Base-by-base conservation (phyloP, 2,888 invertebrate species). In the Lepidocyrtoides sp. region DNA sequence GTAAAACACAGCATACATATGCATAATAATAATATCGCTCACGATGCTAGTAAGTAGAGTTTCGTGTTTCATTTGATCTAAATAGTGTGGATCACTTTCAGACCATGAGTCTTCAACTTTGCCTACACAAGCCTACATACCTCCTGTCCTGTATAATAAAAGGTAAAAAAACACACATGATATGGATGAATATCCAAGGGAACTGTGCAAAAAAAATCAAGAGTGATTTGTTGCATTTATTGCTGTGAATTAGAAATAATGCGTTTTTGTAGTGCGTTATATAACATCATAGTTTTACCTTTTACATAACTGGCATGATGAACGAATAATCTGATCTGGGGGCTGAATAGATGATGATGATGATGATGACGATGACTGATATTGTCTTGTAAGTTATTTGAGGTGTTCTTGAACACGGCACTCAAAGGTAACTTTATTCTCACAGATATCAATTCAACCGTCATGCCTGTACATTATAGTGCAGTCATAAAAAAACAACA, bases 171-270 rank as follows among this genome's bases (percentile, higher is more conserved):
- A 12, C n/a, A 63, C 8, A 41, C 7, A 75, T 48, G 41, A 41
- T 41, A 69, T n/a, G 41, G 8, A 17, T n/a, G 41, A 1, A 17
- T 48, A 26, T 75, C 75, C 44, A 44, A 44, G 48, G 72, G 26
- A 75, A 44, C 48, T 75, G 0, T 26, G 20, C 36, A 48, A 7
- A 14, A 83, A 83, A 86, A 44, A 84, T 86, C 54, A 85, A 85
- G 77, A 29, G 63, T 29, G 23, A 69, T 29, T 85, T 72, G 72
- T 36, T 36, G 36, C n/a, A n/a, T n/a, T 51, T 29, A 32, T 17
- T 54, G 54, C 14, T 54, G 36, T 4, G 41, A 44, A 79, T 81
- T 8, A 32, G 54, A 54, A 57, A 54, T 20, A 51, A 54, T 41
- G 57, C n/a, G n/a, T 20, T 72, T 57, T 66, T n/a, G 3, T 36